Percentiles rank a stretch among this genome's conserved stretches.
These are phyloP conservation scores for Brachyrhaphis roseni DNA, from an alignment of 2,797 vertebrate species.

Conservation along the genomic window DNA sequence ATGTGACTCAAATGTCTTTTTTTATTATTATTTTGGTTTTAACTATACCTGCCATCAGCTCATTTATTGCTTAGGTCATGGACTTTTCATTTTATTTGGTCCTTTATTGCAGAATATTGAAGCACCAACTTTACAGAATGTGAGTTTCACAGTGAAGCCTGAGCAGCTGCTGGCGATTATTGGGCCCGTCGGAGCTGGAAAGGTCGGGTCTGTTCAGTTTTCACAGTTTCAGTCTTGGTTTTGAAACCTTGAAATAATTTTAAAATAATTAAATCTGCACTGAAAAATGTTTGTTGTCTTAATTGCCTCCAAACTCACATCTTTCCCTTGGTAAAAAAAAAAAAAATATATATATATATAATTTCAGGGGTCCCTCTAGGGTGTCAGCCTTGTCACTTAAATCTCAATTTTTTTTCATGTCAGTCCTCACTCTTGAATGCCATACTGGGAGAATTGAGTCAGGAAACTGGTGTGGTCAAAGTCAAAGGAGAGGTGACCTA, in stretches of 20 bases:
- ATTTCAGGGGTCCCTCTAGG: neutral
- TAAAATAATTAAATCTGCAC: neutral
- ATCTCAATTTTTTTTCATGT: constrained; percentile 24
- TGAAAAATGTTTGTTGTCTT: neutral
- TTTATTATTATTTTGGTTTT: neutral
- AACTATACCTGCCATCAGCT: neutral
- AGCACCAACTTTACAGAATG: constrained; percentile 85
- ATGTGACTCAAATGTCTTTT: neutral
- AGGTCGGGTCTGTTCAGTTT: constrained; percentile 59
- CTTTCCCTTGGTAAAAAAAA: neutral
- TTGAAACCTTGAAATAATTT: constrained; percentile 8
- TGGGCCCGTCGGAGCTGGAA: constrained; percentile 94
- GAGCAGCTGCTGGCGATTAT: constrained; percentile 90
- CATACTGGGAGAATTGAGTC: constrained; percentile 88
- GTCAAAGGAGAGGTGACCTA: constrained; percentile 89
- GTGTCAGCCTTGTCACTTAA: neutral
- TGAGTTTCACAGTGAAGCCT: constrained; percentile 86
- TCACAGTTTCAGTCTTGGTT: constrained; percentile 13
- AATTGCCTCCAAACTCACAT: neutral
- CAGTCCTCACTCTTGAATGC: constrained; percentile 93
- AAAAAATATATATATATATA: no score
- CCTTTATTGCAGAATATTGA: constrained; percentile 76
- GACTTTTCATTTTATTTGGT: neutral
- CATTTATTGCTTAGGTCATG: neutral
- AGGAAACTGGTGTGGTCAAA: constrained; percentile 83